Conservation (phyloP, 2,888 invertebrate species). For the Cenopis cana region DNA sequence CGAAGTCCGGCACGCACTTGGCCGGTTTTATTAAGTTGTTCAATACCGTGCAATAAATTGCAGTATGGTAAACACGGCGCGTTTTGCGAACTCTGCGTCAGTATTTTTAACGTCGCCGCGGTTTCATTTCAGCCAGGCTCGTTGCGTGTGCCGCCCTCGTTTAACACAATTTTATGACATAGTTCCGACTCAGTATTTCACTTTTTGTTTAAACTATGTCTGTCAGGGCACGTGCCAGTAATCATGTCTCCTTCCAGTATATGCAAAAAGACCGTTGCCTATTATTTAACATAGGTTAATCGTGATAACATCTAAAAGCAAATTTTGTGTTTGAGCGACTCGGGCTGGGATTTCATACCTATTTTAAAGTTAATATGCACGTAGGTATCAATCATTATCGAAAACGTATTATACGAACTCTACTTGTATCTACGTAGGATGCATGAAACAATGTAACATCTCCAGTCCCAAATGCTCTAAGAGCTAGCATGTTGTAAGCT, state of each 20-base stretch:
- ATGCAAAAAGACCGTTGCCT: slow-evolving; percentile 42
- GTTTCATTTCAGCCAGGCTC: slow-evolving; percentile 59
- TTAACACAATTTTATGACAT: slow-evolving; percentile 78
- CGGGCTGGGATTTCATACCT: neutral
- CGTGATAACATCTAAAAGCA: neutral
- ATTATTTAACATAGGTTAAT: neutral
- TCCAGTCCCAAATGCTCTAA: too few species aligned
- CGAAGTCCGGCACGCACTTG: too few species aligned
- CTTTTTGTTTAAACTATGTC: slow-evolving; percentile 80
- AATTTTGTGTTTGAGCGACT: neutral
- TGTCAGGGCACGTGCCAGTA: slow-evolving; percentile 59
- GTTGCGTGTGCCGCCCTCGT: slow-evolving; percentile 75
- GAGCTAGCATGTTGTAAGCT: too few species aligned
- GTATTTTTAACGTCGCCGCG: slow-evolving; percentile 61
- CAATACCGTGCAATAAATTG: slow-evolving; percentile 41
- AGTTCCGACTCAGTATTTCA: slow-evolving; percentile 78
- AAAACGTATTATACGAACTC: neutral
- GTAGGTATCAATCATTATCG: too few species aligned
- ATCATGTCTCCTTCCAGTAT: slow-evolving; percentile 48
- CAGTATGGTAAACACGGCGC: slow-evolving; percentile 49
- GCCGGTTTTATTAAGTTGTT: slow-evolving; percentile 15
- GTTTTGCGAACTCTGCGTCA: slow-evolving; percentile 54
- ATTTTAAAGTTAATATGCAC: too few species aligned
- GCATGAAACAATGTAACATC: neutral
- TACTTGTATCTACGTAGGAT: neutral